Percentiles rank a stretch among this genome's conserved stretches.
Evolutionary conservation across 2,113 vertebrate species (phyloP).

Genomic region (Peromyscus leucopus): DNA sequence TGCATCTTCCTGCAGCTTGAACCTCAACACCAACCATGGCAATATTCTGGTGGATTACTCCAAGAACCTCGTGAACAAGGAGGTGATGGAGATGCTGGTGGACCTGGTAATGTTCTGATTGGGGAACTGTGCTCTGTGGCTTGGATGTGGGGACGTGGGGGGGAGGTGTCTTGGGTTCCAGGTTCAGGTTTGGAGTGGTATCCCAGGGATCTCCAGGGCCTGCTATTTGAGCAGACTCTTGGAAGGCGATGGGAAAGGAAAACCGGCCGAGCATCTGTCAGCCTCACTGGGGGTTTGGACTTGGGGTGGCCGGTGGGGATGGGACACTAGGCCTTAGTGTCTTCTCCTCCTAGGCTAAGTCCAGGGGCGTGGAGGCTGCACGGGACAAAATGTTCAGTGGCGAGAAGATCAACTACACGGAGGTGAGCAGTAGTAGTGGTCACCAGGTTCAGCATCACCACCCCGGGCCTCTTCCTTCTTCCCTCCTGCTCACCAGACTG

Average conservation of each 20-base stretch:
- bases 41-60: slow-evolving; percentile 97
- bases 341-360: slow-evolving; percentile 91
- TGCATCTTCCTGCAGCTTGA: slow-evolving; percentile 88
- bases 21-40: slow-evolving; percentile 92
- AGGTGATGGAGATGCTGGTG: slow-evolving; percentile 94
- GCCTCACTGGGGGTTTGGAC: background rate
- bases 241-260: background rate
- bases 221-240: background rate
- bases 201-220: background rate
- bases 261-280: background rate
- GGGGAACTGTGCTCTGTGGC: background rate
- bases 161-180: background rate
- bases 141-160: background rate
- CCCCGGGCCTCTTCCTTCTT: slow-evolving; percentile 68
- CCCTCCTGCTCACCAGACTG: background rate
- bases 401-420: slow-evolving; percentile 98
- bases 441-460: fast-evolving
- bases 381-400: slow-evolving; percentile 95
- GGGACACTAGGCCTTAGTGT: slow-evolving; percentile 18
- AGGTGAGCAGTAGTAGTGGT: slow-evolving; percentile 87
- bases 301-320: background rate
- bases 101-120: slow-evolving; percentile 91
- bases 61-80: slow-evolving; percentile 96
- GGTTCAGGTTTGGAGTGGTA: background rate
- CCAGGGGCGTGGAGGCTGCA: slow-evolving; percentile 93